Base-by-base conservation (phyloP, 2,113 vertebrate species). In the Cinclus mexicanus region DNA sequence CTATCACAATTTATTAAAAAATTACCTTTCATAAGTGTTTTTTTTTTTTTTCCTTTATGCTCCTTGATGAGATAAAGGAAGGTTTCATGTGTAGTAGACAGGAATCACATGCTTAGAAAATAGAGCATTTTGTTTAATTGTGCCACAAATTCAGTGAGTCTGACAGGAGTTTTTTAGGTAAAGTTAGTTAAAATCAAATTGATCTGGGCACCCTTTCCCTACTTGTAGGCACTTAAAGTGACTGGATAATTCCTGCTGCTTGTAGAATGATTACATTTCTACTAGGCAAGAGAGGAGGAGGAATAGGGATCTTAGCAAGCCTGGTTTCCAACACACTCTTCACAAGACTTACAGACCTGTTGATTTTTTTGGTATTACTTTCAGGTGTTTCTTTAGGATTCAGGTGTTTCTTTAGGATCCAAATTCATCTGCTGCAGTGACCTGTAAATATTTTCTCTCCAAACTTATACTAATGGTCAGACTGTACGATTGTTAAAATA, bases 121-220 rank as follows among this genome's bases (percentile, higher is more conserved):
- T 18, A 33, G 85, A 94, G 78, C 50, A 20, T 29, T 39, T 81
- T 84, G 39, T 67, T 96, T 95, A 25, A 50, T 64, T 82, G 16
- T 83, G 63, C 44, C 35, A 71, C 41, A 57, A 53, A 64, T 35
- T 82, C 92, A 83, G 3, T 92, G 91, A 94, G 61, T 91, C 68
- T 95, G 57, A 86, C 11, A 69, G 83, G 8, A 16, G 1, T 9
- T 67, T 79, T 95, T 95, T 83, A 92, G 89, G 90, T 87, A 87
- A 87, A 93, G 22, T 56, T 94, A 91, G 94, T 96, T 94, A 96
- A 90, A 95, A 93, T 87, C 78, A 56, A 63, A 47, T 88, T 83
- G 46, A 83, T 91, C 70, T 91, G 72, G 37, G 39, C 21, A 39
- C 24, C 14, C 13, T 82, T 89, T 87, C 28, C 24, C 41, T 75